Evolutionary conservation across 2,797 vertebrate genomes (phyloP), one percentile per base, ranked within the genome.

Genomic region (Cossypha caffra): DNA sequence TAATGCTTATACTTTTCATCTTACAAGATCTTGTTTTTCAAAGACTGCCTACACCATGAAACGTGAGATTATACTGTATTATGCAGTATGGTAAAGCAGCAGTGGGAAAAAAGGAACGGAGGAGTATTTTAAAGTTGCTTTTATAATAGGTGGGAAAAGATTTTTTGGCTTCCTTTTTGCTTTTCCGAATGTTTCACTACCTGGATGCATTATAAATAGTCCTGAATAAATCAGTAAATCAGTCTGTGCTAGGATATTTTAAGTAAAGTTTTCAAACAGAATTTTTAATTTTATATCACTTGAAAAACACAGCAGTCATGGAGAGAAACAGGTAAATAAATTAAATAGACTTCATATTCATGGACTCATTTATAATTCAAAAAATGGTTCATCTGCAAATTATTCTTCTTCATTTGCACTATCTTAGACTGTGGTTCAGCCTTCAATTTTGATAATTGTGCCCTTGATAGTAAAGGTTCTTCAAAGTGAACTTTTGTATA

Each of bases 321-420:
- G 42, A 95, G 77, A 90, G 72, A 94, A 90, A 81, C 82, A 97
- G 94, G 95, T 97, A 94, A 96, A 96, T 95, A 93, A 90, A 94
- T 94, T 71, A 93, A 91, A 95, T 86, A 61, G 42, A 51, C 11
- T 86, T 93, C 47, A 28, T 88, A 72, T 82, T 83, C 51, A 51
- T 84, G 24, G 51, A 69, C 38, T 96, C 59, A 93, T 96, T 92
- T 93, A 91, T 94, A 87, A 94, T 94, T 96, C 63, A 45, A 50
- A 61, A 91, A 80, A 63, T 48, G 8, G 25, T 85, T 95, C 59
- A 63, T 90, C 59, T 61, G 51, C 50, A 96, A 87, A 92, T 93
- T 86, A 64, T 67, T 78, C 15, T 67, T 93, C 72, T 74, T 86
- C 38, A 43, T 74, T 86, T 77, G 16, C 51, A 52, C 18, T 88